Percentiles rank a stretch among this genome's conserved stretches.
These are phyloP conservation scores for Steinernema feltiae DNA, from an alignment of 1,140 invertebrate species.

Conservation along the genomic window DNA sequence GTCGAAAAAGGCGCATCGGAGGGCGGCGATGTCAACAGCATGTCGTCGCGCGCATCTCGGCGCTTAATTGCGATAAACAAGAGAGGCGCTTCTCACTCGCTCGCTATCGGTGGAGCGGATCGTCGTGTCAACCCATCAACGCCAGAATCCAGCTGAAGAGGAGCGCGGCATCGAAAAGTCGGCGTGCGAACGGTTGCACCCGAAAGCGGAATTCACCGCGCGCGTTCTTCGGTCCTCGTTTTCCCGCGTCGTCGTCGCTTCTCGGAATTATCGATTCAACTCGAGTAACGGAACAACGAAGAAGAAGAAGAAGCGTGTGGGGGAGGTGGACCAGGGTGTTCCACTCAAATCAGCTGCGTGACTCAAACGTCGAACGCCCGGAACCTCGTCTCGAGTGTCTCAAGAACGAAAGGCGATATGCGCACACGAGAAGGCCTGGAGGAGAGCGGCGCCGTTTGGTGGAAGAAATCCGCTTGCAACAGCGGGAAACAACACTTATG, in stretches of 20 bases:
- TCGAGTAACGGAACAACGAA: neutral
- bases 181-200: neutral
- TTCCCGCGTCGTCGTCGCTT: neutral
- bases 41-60: neutral
- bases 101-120: neutral
- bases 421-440: too few relatives aligned
- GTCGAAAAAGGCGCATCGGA: neutral
- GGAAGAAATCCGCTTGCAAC: too few relatives aligned
- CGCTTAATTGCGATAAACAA: neutral
- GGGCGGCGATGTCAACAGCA: neutral
- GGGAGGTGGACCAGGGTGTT: neutral
- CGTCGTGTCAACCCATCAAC: neutral
- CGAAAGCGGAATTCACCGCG: neutral
- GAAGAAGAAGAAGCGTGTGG: neutral
- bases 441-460: too few relatives aligned
- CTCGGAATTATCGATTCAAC: conserved; percentile 9
- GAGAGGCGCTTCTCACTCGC: too few relatives aligned
- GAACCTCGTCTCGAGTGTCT: too few relatives aligned
- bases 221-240: neutral
- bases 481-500: too few relatives aligned
- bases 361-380: neutral
- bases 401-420: too few relatives aligned
- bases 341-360: neutral
- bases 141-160: neutral
- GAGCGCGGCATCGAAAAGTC: neutral